Percentiles rank a stretch among this genome's conserved stretches.
Evolutionary conservation across 1,140 invertebrate species (phyloP).

Genomic region (Ostrea denselamellosa): DNA sequence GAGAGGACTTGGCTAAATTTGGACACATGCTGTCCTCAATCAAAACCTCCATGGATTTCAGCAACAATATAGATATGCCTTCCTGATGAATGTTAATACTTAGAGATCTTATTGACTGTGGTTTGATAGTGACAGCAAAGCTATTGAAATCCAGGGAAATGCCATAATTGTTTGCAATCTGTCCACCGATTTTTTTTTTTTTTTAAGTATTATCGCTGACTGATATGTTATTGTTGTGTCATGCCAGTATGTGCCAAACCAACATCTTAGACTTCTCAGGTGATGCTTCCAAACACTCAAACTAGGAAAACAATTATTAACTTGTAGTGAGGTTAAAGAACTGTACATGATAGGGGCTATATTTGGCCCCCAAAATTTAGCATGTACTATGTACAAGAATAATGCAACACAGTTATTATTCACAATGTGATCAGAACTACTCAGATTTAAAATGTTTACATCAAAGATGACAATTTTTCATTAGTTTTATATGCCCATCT

Average conservation of each 20-base stretch:
- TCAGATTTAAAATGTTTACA: too few relatives aligned
- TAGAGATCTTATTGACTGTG: neutral
- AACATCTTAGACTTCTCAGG: neutral
- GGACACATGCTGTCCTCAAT: constrained; percentile 51
- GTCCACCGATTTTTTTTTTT: neutral
- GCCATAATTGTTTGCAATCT: neutral
- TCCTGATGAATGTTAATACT: constrained; percentile 4
- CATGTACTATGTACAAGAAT: too few relatives aligned
- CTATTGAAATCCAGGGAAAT: neutral
- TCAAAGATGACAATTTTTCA: too few relatives aligned
- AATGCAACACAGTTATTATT: too few relatives aligned
- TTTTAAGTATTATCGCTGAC: neutral
- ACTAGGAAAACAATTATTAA: too few relatives aligned
- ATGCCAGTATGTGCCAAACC: neutral
- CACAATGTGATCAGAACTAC: too few relatives aligned
- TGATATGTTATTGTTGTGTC: neutral
- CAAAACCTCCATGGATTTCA: constrained; percentile 42
- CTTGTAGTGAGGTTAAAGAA: too few relatives aligned
- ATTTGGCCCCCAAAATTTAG: too few relatives aligned
- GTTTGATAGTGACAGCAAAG: neutral
- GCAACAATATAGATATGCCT: neutral
- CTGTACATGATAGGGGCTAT: too few relatives aligned
- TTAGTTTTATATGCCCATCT: too few relatives aligned
- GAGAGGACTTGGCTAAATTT: constrained; percentile 64
- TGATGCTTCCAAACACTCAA: too few relatives aligned